phyloP scores from a whole-genome alignment of 2,797 vertebrate species.

The Threskiornis aethiopicus region DNA sequence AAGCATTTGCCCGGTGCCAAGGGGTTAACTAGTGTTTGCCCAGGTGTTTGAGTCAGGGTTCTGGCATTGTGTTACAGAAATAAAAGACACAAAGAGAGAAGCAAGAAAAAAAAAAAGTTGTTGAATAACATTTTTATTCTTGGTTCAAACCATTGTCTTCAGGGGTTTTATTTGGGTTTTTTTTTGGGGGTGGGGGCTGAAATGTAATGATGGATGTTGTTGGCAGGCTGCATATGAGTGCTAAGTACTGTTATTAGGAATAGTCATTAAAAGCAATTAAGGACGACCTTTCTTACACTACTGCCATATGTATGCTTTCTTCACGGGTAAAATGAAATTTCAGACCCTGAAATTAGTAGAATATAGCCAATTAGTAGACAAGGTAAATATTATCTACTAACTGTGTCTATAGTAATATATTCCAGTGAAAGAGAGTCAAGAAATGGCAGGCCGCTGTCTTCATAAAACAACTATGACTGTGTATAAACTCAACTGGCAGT shows the following conservation, averaged over 20 bases:
- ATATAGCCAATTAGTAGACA: not conserved
- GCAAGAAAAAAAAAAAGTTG: not conserved
- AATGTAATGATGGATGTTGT: not conserved
- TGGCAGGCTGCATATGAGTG: not conserved
- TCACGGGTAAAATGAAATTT: not conserved
- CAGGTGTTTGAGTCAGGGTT: not conserved
- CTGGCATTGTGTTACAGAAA: not conserved
- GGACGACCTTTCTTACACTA: not conserved
- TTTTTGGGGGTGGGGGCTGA: rapidly evolving
- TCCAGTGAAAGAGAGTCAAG: not conserved
- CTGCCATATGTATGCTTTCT: not conserved
- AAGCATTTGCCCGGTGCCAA: not conserved
- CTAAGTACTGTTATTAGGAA: not conserved
- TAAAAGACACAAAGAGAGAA: not conserved
- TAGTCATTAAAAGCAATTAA: not conserved
- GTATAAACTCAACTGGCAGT: not conserved
- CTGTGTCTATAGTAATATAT: not conserved
- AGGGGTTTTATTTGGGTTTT: not conserved
- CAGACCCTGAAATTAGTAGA: not conserved
- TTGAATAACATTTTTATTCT: not conserved
- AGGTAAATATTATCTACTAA: not conserved
- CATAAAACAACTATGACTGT: not conserved
- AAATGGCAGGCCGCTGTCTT: not conserved
- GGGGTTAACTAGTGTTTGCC: not conserved
- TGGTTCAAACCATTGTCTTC: not conserved